Evolutionary conservation across 2,797 vertebrate species (phyloP).

Genomic region (Gallinago solitaria): DNA sequence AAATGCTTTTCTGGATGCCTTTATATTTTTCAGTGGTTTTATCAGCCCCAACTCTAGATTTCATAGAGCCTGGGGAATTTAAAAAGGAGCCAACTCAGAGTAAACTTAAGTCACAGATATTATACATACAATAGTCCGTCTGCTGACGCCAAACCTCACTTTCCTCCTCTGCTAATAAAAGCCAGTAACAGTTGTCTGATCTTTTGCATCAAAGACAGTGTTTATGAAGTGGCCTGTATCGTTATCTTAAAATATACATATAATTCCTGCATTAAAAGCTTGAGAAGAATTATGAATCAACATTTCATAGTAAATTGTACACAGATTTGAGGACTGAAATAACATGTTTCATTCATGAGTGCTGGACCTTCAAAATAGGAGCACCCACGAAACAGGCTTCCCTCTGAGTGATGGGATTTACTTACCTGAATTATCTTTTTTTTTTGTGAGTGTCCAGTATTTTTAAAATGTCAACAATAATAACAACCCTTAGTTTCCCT

Average conservation of each 20-base stretch:
- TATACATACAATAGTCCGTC: conserved; percentile 49
- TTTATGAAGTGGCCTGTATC: conserved; percentile 60
- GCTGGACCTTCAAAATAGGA: neutral
- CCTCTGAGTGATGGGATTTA: neutral
- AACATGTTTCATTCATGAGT: conserved; percentile 27
- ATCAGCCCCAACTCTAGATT: conserved; percentile 53
- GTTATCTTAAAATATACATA: conserved; percentile 41
- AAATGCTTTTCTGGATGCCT: conserved; percentile 68
- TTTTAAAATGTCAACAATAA: neutral
- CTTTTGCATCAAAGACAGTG: conserved; percentile 74
- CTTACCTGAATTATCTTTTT: neutral
- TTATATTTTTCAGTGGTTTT: conserved; percentile 67
- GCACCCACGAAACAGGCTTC: neutral
- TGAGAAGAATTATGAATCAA: conserved; percentile 50
- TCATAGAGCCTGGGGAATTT: conserved; percentile 71
- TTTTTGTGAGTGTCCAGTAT: neutral
- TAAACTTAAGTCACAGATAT: conserved; percentile 42
- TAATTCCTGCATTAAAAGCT: conserved; percentile 43
- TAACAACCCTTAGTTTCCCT: neutral
- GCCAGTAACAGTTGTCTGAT: conserved; percentile 65
- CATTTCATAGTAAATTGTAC: conserved; percentile 49
- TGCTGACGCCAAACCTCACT: conserved; percentile 55
- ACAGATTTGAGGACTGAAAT: conserved; percentile 9
- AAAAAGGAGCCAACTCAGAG: conserved; percentile 59
- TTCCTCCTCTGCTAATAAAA: conserved; percentile 68